Conservation (phyloP, 2,113 vertebrate genomes). For the Sinocyclocheilus maitianheensis region DNA sequence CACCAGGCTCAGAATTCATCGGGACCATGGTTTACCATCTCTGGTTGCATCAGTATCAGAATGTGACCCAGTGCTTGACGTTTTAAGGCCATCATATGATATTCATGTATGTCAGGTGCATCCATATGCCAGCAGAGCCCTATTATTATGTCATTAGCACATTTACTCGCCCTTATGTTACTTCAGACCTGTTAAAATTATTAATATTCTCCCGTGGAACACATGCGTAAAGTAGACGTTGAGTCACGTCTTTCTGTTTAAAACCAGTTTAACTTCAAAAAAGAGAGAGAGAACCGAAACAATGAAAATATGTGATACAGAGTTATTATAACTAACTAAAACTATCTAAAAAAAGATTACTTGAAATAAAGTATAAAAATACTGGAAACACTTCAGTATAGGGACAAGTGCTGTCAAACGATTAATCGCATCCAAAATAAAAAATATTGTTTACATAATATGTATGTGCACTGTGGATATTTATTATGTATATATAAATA, state of each 20-base stretch:
- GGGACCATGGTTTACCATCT: constrained; percentile 5
- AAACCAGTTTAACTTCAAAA: neutral
- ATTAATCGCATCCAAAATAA: too few relatives aligned
- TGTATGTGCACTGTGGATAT: too few relatives aligned
- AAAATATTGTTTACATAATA: too few relatives aligned
- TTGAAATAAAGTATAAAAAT: neutral
- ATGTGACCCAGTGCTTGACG: constrained; percentile 37
- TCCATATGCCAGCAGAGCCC: constrained; percentile 37
- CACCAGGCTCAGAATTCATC: neutral
- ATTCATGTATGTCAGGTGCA: constrained; percentile 47
- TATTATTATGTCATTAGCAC: constrained; percentile 9
- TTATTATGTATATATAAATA: too few relatives aligned
- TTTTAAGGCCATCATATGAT: constrained; percentile 25
- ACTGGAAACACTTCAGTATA: too few relatives aligned
- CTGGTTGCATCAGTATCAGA: constrained; percentile 36
- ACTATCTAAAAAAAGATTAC: neutral
- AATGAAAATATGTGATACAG: neutral
- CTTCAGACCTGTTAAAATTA: neutral
- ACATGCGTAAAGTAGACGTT: neutral
- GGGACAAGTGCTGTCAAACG: too few relatives aligned
- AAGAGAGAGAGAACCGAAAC: neutral
- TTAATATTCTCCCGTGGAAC: neutral
- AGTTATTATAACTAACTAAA: neutral
- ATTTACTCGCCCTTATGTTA: neutral
- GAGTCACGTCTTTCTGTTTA: neutral